Evolutionary conservation across 2,797 vertebrate species (phyloP).

Genomic region (Sebastes vulpes): DNA sequence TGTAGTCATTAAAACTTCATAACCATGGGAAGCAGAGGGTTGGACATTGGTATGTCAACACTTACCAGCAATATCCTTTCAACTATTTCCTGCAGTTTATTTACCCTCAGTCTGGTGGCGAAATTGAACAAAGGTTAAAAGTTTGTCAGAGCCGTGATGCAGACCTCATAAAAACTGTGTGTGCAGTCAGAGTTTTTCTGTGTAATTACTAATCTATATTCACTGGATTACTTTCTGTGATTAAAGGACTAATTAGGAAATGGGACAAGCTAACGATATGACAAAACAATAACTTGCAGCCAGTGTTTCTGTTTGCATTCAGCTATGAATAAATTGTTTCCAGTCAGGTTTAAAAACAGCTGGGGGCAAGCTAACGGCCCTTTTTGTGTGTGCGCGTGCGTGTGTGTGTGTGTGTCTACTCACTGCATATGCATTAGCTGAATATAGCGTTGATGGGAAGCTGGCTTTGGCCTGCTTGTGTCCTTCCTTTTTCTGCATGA

Average conservation of each 20-base stretch:
- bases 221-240: neutral
- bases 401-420: neutral
- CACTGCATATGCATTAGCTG: slow-evolving; percentile 1
- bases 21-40: slow-evolving; percentile 51
- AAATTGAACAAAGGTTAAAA: slow-evolving; percentile 28
- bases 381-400: neutral
- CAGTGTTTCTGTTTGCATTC: neutral
- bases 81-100: slow-evolving; percentile 62
- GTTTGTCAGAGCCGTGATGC: slow-evolving; percentile 13
- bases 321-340: slow-evolving; percentile 39
- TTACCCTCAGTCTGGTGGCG: slow-evolving; percentile 38
- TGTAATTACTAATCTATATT: slow-evolving; percentile 5
- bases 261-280: neutral
- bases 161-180: neutral
- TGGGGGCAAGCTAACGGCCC: neutral
- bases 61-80: slow-evolving; percentile 36
- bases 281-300: slow-evolving; percentile 14
- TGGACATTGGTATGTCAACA: slow-evolving; percentile 51
- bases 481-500: slow-evolving; percentile 29
- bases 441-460: neutral
- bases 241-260: slow-evolving; percentile 30
- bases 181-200: neutral
- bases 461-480: neutral
- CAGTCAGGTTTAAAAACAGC: slow-evolving; percentile 27
- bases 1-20: slow-evolving; percentile 51